Evolutionary conservation across 1,140 invertebrate genomes (phyloP).

Genomic region (Thaumetopoea pityocampa): DNA sequence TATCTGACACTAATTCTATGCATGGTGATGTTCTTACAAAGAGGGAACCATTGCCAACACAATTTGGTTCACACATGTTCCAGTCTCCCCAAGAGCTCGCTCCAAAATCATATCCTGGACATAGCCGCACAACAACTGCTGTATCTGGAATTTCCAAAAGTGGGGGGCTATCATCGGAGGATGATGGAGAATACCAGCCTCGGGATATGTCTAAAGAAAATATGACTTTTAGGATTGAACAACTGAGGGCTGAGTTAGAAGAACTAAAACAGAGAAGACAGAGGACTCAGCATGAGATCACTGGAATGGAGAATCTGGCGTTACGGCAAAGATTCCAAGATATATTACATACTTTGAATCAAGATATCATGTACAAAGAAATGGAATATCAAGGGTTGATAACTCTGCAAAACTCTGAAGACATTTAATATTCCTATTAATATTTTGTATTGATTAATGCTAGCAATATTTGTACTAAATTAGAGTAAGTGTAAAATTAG

Average conservation of each 20-base stretch:
- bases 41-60: conserved; percentile 28
- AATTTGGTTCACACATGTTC: conserved; percentile 51
- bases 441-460: no score
- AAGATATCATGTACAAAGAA: conserved; percentile 88
- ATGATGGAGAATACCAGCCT: conserved; percentile 46
- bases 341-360: conserved; percentile 84
- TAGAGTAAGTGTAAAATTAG: no score
- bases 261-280: conserved; percentile 83
- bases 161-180: conserved; percentile 39
- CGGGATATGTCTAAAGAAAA: conserved; percentile 61
- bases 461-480: no score
- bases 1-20: conserved; percentile 85
- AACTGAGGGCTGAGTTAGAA: conserved; percentile 81
- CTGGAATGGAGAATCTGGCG: conserved; percentile 90
- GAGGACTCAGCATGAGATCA: conserved; percentile 89
- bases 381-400: conserved; percentile 77
- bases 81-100: conserved; percentile 24
- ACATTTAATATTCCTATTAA: conserved; percentile 65
- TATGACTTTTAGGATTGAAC: conserved; percentile 75
- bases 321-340: conserved; percentile 89
- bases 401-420: conserved; percentile 57
- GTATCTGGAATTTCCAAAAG: conserved; percentile 32
- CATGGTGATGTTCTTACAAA: conserved; percentile 75
- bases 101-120: conserved; percentile 23
- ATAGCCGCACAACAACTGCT: conserved; percentile 24